Conservation (phyloP, 2,797 vertebrate genomes). For the Liparis tanakae region DNA sequence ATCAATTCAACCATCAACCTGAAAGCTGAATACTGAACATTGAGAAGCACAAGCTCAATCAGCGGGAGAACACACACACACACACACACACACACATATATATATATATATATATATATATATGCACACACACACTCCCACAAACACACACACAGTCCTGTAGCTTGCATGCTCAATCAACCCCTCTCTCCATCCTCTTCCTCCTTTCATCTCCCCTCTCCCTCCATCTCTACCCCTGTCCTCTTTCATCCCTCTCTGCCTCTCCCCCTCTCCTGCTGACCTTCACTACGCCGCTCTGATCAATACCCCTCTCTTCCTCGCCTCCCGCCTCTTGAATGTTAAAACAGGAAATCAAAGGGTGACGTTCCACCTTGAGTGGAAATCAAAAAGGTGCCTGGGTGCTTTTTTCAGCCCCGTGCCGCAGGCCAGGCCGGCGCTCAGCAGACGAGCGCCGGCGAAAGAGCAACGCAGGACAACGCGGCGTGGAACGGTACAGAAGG, state of each 20-base stretch:
- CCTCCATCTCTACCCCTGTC: constrained; percentile 65
- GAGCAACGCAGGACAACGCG: constrained; percentile 60
- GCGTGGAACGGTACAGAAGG: constrained; percentile 14
- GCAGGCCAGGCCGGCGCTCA: constrained; percentile 81
- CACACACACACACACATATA: constrained; percentile 42
- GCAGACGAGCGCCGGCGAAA: constrained; percentile 59
- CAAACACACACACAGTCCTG: constrained; percentile 48
- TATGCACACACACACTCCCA: constrained; percentile 35
- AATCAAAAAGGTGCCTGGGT: constrained; percentile 96
- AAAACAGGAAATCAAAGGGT: constrained; percentile 95
- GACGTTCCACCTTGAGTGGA: constrained; percentile 94
- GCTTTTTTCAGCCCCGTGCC: constrained; percentile 78
- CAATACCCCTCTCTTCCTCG: constrained; percentile 89
- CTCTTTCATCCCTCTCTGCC: constrained; percentile 67
- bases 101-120: too few species aligned
- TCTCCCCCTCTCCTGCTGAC: constrained; percentile 81
- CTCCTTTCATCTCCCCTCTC: constrained; percentile 72
- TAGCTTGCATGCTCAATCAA: constrained; percentile 69
- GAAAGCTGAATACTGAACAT: constrained; percentile 76
- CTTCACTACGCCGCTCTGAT: constrained; percentile 91
- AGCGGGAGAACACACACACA: constrained; percentile 62
- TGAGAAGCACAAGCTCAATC: constrained; percentile 77
- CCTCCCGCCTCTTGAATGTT: constrained; percentile 88
- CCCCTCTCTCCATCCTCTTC: constrained; percentile 70
- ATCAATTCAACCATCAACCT: constrained; percentile 78